Base-by-base conservation (phyloP, 2,113 vertebrate genomes). In the Periophthalmus modestus region DNA sequence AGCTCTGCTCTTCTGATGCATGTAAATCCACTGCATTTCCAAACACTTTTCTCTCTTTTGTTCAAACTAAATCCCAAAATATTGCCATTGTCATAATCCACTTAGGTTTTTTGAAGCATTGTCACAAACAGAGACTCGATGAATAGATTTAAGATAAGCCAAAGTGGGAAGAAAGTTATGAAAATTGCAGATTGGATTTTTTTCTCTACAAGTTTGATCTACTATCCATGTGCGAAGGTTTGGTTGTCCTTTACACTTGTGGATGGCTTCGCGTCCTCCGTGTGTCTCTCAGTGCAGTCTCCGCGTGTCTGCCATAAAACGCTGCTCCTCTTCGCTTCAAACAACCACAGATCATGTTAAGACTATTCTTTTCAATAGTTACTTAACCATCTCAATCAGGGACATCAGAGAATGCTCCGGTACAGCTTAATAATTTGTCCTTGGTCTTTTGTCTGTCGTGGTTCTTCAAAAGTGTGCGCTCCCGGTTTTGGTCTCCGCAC, bases 51-150 rank as follows among this genome's bases (percentile, higher is more conserved):
- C 57, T 79, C 61, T 61, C 76, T 73, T 66, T 81, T 79, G 77
- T 52, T 87, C 67, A 89, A 67, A 74, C 73, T 5, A 75, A 91
- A 91, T 88, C 83, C 78, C 78, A 71, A 88, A 86, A 89, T 74
- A 71, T 79, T 77, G 65, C 70, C 11, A 7, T 65, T 65, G 34
- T 77, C 80, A 79, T 92, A 92, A 92, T 93, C 91, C 92, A 92
- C 87, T 89, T 85, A 84, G 84, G 72, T 83, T 75, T 70, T 83
- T 73, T 70, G 74, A 82, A 55, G 69, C 71, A 78, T 90, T 75
- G 70, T 75, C 80, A 71, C 77, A 71, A 69, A 77, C 54, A 77
- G 69, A 46, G 71, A 48, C n/a, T 47, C 43, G 23, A 12, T 9
- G 16, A 36, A 34, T 34, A 7, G 59, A 36, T 63, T 36, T 16